Base-by-base conservation (phyloP, 2,113 vertebrate genomes). In the Ceyx margarethae region DNA sequence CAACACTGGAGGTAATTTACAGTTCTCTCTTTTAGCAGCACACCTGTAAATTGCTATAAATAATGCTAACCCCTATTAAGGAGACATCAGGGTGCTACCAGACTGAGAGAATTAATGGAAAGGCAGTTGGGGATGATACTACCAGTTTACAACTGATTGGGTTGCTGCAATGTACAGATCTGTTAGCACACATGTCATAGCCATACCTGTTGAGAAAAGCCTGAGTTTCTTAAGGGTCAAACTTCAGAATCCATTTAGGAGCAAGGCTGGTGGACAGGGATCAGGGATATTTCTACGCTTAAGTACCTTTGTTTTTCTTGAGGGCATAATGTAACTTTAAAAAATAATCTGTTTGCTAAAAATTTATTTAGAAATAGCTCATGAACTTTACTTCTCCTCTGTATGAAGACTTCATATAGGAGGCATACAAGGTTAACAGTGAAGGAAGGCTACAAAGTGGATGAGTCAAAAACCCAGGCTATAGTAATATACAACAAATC, bases 71-170 rank as follows among this genome's bases (percentile, higher is more conserved):
- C 35, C 80, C 48, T 78, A 45, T 78, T 33, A 83, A 78, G 66
- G 73, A 95, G 94, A 60, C 65, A 84, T 57, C 83, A 86, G 80
- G 87, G 65, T 90, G 69, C 82, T 87, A 87, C 91, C 89, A 92
- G 29, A 26, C 21, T 21, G 64, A 72, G 29, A 45, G 42, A 76
- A 67, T 67, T 60, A 77, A 53, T 3, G 19, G 88, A 45, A 57
- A 86, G 60, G 68, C 40, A 31, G 61, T 75, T 67, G 80, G 45
- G 68, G 65, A 20, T 62, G 68, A 67, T 26, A 12, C 21, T 50
- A 9, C 12, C 21, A 12, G n/a, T 46, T 88, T 57, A 66, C 50
- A 43, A 6, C 67, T 17, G 64, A 4, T 16, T 1, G 6, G 26
- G 15, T n/a, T 43, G 33, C 26, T 69, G 46, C 17, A n/a, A 22